Conservation (phyloP, 2,113 vertebrate genomes). For the Rhinopomastus cyanomelas region DNA sequence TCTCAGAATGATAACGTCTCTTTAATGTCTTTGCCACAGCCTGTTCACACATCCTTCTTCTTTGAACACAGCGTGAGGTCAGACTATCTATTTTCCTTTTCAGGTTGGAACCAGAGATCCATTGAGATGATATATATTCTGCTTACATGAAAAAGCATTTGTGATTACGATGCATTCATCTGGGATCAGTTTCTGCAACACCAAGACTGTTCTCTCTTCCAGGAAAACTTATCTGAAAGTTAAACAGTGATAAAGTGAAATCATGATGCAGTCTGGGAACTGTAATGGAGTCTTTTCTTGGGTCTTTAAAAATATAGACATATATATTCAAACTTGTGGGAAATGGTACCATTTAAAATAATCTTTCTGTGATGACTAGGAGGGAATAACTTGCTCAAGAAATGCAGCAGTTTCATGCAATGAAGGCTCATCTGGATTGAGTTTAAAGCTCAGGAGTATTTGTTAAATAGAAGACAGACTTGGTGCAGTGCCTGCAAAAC, state of each 20-base stretch:
- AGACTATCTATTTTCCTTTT: conserved; percentile 22
- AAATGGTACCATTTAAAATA: not conserved
- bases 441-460: not conserved
- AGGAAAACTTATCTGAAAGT: conserved; percentile 40
- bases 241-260: conserved; percentile 31
- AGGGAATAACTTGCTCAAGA: not conserved
- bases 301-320: not conserved
- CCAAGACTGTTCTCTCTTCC: not conserved
- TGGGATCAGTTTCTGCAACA: conserved; percentile 20
- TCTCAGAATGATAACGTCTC: not conserved
- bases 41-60: not conserved
- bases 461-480: not conserved
- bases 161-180: conserved; percentile 31
- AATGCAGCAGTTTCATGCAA: not conserved
- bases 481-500: not conserved
- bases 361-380: not conserved
- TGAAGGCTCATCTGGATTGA: not conserved
- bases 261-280: not conserved
- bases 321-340: not conserved
- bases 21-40: conserved; percentile 18
- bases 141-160: conserved; percentile 38
- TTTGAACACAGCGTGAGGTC: conserved; percentile 29
- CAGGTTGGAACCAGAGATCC: not conserved
- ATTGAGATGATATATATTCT: conserved; percentile 29
- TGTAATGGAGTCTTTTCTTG: not conserved